Evolutionary conservation across 2,113 vertebrate genomes (phyloP), one percentile per base, ranked within the genome.

Genomic region (Gymnogyps californianus): DNA sequence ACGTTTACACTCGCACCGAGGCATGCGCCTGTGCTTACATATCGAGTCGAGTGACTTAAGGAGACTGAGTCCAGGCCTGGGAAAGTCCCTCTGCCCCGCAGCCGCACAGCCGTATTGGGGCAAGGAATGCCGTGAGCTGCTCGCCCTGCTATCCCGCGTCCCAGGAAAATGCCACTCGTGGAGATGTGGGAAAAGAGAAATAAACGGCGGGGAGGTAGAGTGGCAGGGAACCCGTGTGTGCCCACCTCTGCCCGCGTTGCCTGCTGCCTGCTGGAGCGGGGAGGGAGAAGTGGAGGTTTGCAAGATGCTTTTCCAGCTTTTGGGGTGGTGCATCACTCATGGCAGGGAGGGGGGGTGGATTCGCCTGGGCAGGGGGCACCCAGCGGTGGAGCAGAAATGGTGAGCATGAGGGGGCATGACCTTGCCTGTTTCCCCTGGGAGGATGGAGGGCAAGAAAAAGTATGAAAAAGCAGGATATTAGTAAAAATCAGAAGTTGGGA

Each of bases 141-240:
- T 51, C 4, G 16, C 38, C 20, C 51, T 1, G 3, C 51, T 6
- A 4, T 38, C 46, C 75, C 0, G 3, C 31, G 61, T 4, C n/a
- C 64, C 0, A 7, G 64, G 64, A 42, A 62, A 92, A 62, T 3
- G 34, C 65, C 3, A 1, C 54, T 74, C 0, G 2, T 11, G 67
- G 58, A 24, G 38, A 58, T 15, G 57, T 1, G 4, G 36, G 72
- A 11, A 65, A 24, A 12, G 49, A 80, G 58, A 7, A 58, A 44
- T 0, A 71, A 76, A 6, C 15, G 5, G n/a, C 0, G 1, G 24
- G 47, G 46, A 77, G 64, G 62, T 3, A 25, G 55, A 18, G 47
- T 1, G 1, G 29, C 5, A 7, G 72, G n/a, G 59, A 32, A 26
- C 2, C 31, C 1, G 0, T 7, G 21, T 0, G 0, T 51, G 57